Evolutionary conservation across 1,140 invertebrate genomes (phyloP).

Genomic region (Hypothenemus hampei): DNA sequence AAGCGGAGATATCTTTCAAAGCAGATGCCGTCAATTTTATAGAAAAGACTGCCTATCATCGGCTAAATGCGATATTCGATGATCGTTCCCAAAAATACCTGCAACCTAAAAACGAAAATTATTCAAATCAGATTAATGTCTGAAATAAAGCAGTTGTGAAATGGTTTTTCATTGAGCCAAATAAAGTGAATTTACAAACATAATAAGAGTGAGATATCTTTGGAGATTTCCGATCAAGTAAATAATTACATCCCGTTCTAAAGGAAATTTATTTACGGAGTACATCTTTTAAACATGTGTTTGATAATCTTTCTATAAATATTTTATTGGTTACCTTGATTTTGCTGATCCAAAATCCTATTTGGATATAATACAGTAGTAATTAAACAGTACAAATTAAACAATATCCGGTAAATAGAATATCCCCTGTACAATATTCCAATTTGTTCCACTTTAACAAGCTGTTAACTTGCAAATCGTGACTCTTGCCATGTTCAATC

Average conservation of each 20-base stretch:
- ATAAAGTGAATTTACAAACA: slow-evolving; percentile 8
- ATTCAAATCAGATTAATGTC: slow-evolving; percentile 4
- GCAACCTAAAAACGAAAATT: too few relatives aligned
- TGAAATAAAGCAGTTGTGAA: slow-evolving; percentile 8
- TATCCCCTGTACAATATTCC: too few relatives aligned
- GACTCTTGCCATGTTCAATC: slow-evolving; percentile 6
- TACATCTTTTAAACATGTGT: slow-evolving; percentile 6
- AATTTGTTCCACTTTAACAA: slow-evolving; percentile 7
- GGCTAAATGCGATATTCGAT: background rate
- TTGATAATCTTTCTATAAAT: background rate
- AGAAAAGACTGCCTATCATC: background rate
- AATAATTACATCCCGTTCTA: slow-evolving; percentile 4
- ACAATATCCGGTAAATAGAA: too few relatives aligned
- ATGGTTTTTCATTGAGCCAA: slow-evolving; percentile 4
- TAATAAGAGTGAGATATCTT: slow-evolving; percentile 7
- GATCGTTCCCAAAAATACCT: too few relatives aligned
- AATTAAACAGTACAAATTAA: too few relatives aligned
- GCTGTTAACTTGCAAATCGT: slow-evolving; percentile 13
- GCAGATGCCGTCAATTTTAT: too few relatives aligned
- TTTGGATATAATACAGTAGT: too few relatives aligned
- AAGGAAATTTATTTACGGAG: slow-evolving; percentile 6
- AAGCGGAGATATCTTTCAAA: too few relatives aligned
- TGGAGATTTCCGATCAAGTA: slow-evolving; percentile 5
- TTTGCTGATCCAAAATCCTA: too few relatives aligned
- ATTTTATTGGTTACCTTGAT: too few relatives aligned